Evolutionary conservation across 2,113 vertebrate species (phyloP), one percentile per base, ranked within the genome.

Genomic region (Rhinichthys klamathensis): DNA sequence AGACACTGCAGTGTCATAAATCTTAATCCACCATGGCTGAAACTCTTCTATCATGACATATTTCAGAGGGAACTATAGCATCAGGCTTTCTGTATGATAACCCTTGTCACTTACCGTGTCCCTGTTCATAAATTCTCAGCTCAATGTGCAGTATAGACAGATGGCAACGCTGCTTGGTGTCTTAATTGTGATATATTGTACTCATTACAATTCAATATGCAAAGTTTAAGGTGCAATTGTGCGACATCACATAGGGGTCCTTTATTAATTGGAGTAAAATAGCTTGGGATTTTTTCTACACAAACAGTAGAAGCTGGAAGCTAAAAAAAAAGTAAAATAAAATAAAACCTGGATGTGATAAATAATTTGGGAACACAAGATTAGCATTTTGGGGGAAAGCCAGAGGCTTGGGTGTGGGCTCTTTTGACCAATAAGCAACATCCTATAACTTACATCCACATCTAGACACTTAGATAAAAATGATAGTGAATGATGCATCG

Each of bases 181-280:
- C 87, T 56, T 89, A 84, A 89, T 65, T 84, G 60, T 86, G 88
- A 89, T 87, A 27, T 85, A 89, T 85, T 79, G 74, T 13, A 54
- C 81, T 72, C 72, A 85, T 89, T 89, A 89, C 78, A 41, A 41
- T 41, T 41, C 51, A 63, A 73, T 67, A 85, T 63, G 73, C 73
- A 85, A 23, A 73, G n/a, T 38, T 60, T 51, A 44, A 78, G 76
- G 63, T 80, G 70, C 77, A 65, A 76, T 77, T 44, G 12, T 69
- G 60, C 18, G 3, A 77, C 61, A 75, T 49, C 73, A 82, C 23
- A 38, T 13, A 78, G 51, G 38, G 23, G 11, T n/a, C 27, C 44
- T 51, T 61, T 86, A 46, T 83, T 76, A 84, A 76, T 74, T 70
- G 7, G 7, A 86, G 80, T 80, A 80, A 74, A 21, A 32, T 23